Percentiles rank a stretch among this genome's conserved stretches.
Evolutionary conservation across 2,888 invertebrate genomes (phyloP).

Genomic region (Eurytoma adleriae): DNA sequence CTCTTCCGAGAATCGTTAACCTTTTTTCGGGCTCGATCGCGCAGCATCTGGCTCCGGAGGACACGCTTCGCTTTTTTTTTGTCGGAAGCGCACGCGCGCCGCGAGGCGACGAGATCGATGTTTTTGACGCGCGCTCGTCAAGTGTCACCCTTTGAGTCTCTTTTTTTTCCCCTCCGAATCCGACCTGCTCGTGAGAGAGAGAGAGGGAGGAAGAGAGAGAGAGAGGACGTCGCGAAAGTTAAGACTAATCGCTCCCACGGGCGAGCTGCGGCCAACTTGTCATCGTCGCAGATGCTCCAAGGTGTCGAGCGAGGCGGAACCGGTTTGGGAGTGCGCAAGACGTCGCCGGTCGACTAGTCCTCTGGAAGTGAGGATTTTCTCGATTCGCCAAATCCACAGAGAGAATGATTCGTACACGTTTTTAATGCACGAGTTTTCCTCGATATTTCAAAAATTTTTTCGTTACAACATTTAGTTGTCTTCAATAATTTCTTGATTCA

Average conservation of each 20-base stretch:
- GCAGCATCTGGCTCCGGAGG: slow-evolving; percentile 26
- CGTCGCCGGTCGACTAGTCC: neutral
- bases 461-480: too few relatives aligned
- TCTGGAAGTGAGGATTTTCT: neutral
- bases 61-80: slow-evolving; percentile 35
- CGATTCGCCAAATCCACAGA: neutral
- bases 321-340: slow-evolving; percentile 1
- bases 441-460: too few relatives aligned
- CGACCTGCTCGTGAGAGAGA: neutral
- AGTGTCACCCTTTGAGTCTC: slow-evolving; percentile 17
- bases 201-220: neutral
- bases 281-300: slow-evolving; percentile 44
- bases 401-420: too few relatives aligned
- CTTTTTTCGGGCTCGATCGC: slow-evolving; percentile 18
- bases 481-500: too few relatives aligned
- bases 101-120: slow-evolving; percentile 45
- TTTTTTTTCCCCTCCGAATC: neutral
- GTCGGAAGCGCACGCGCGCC: slow-evolving; percentile 15
- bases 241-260: slow-evolving; percentile 66
- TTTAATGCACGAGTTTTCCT: too few relatives aligned
- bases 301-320: slow-evolving; percentile 32
- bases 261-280: slow-evolving; percentile 58
- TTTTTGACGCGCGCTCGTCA: slow-evolving; percentile 38
- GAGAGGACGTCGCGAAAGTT: slow-evolving; percentile 29
- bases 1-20: slow-evolving; percentile 50